Percentiles rank a stretch among this genome's conserved stretches.
These are phyloP conservation scores for Lateolabrax maculatus DNA, from an alignment of 2,797 vertebrate genomes.

Conservation along the genomic window DNA sequence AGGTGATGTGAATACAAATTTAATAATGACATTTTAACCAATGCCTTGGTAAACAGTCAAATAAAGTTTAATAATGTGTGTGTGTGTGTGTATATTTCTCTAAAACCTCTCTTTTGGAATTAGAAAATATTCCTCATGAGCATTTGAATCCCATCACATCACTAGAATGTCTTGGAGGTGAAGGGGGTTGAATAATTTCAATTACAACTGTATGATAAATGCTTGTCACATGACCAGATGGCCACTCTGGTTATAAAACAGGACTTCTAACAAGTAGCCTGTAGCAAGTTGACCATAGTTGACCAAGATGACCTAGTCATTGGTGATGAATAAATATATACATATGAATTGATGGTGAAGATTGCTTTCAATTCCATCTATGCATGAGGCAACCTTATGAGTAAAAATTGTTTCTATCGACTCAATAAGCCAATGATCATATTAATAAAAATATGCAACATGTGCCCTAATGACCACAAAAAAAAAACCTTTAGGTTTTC, in stretches of 20 bases:
- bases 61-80: too few species aligned
- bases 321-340: neutral
- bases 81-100: too few species aligned
- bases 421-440: neutral
- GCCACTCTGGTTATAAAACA: neutral
- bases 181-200: too few species aligned
- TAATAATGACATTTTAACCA: too few species aligned
- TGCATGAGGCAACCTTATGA: neutral
- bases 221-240: slow-evolving; percentile 1
- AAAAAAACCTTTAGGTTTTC: neutral
- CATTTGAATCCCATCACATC: too few species aligned
- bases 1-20: too few species aligned
- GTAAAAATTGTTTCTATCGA: neutral
- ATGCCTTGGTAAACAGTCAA: too few species aligned
- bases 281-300: too few species aligned
- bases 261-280: neutral
- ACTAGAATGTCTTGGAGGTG: too few species aligned
- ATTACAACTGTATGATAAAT: neutral
- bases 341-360: neutral
- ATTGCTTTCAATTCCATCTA: neutral
- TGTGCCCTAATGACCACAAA: neutral
- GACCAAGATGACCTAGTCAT: too few species aligned
- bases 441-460: neutral
- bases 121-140: too few species aligned
- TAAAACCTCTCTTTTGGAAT: too few species aligned